Evolutionary conservation across 2,888 invertebrate species (phyloP), one percentile per base, ranked within the genome.

Genomic region (Ischnus inquisitorius): DNA sequence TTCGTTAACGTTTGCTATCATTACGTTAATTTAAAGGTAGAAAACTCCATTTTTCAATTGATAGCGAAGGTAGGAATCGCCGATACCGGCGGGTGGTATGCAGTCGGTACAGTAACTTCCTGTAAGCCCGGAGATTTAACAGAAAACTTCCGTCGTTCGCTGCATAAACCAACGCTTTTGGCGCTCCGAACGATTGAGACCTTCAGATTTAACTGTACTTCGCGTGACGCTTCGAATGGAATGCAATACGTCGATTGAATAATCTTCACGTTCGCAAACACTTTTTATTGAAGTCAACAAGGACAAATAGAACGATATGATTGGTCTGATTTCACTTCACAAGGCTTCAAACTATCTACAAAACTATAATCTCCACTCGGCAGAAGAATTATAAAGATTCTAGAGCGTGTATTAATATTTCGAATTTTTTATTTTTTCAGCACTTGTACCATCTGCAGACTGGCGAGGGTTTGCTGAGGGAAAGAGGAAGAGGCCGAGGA

Each of bases 371-470:
- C 64, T 69, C 25, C 64, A 62, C 22, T 57, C 16, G 46, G 22
- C 28, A 25, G 28, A 71, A n/a, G 4, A 46, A 34, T 19, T 48
- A 54, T 48, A 22, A 48, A 19, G 69, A 76, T 86, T 85, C 64
- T 77, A 77, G 71, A 10, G 51, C 19, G 54, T 22, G 22, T 22
- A 54, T 22, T 22, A 8, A 54, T 81, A 68, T 60, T 71, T 68
- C 83, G 57, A 71, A 57, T 87, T 84, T 85, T 71, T 65, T 67
- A 77, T n/a, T 87, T 82, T 93, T 93, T 72, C 92, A 93, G 93
- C 93, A 93, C 88, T 90, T 93, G 83, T 93, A 93, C 86, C 93
- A 93, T 84, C 88, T 93, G 86, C 93, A 93, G 84, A 93, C 93
- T 41, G 93, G 93, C 74, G 93, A 93, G 79, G 93, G 93, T 78